A percentile compares a stretch with the other conserved stretches of the same genome.
phyloP scores from a whole-genome alignment of 1,140 invertebrate genomes.

The Orchesella cincta region DNA sequence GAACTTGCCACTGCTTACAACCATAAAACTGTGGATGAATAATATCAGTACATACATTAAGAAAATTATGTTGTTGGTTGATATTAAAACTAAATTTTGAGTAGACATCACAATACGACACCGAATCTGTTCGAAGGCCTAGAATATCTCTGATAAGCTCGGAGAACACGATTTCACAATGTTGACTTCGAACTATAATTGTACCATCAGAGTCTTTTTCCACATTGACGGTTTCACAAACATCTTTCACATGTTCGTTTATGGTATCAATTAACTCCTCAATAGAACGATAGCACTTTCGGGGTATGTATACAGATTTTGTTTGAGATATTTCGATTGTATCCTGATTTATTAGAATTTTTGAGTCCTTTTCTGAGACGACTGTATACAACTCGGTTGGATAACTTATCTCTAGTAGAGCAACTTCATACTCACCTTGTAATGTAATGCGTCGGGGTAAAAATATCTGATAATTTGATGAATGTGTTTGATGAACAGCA shows the following conservation, averaged over 20 bases:
- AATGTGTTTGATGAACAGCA: not conserved
- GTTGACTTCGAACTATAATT: not conserved
- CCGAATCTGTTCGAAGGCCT: not conserved
- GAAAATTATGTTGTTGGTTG: not conserved
- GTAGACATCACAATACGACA: not conserved
- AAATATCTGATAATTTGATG: not conserved
- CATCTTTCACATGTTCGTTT: not conserved
- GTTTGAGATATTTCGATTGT: not conserved
- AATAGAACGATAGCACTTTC: not conserved
- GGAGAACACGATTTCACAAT: not conserved
- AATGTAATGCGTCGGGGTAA: not conserved
- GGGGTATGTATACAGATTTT: not conserved
- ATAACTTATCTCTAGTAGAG: not conserved
- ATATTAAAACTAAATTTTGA: not conserved
- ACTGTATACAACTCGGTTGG: not conserved
- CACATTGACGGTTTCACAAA: not conserved
- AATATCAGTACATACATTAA: not conserved
- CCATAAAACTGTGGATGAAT: not conserved
- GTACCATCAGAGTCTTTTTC: not conserved
- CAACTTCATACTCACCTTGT: not conserved
- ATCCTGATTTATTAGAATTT: not conserved
- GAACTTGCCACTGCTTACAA: no score
- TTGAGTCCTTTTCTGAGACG: not conserved
- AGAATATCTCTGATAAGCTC: not conserved
- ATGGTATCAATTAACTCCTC: not conserved